Conservation (phyloP, 2,113 vertebrate genomes). For the Semnornis frantzii region DNA sequence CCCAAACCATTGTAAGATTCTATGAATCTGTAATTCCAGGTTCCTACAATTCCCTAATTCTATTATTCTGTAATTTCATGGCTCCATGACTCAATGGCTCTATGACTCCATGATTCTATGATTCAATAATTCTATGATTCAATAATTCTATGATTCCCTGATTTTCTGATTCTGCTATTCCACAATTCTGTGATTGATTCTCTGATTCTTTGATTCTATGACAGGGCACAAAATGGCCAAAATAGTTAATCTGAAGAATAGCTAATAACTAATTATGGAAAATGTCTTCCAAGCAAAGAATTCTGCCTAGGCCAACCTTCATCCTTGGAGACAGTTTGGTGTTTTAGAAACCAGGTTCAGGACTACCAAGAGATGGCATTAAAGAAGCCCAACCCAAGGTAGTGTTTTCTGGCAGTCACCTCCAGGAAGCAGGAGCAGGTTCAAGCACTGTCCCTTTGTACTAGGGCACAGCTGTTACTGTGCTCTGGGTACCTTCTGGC, state of each 20-base stretch:
- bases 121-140: too few relatives aligned
- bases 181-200: too few relatives aligned
- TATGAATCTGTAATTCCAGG: too few relatives aligned
- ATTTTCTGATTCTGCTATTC: too few relatives aligned
- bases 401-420: background rate
- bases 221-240: background rate
- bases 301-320: background rate
- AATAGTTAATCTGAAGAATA: background rate
- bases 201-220: too few relatives aligned
- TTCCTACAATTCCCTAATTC: too few relatives aligned
- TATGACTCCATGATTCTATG: too few relatives aligned
- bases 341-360: background rate
- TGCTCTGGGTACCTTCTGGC: constrained; percentile 46
- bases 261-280: background rate
- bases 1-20: too few relatives aligned
- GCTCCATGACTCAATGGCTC: too few relatives aligned
- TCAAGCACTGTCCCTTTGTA: background rate
- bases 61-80: too few relatives aligned
- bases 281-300: background rate
- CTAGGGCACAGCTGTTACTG: constrained; percentile 8
- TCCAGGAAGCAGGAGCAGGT: background rate
- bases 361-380: background rate
- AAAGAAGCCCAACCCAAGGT: background rate
- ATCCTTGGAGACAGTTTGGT: background rate
- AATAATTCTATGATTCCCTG: too few relatives aligned